These are phyloP conservation scores for Euzetes globulus DNA, from an alignment of 2,888 invertebrate species.

Conservation along the genomic window DNA sequence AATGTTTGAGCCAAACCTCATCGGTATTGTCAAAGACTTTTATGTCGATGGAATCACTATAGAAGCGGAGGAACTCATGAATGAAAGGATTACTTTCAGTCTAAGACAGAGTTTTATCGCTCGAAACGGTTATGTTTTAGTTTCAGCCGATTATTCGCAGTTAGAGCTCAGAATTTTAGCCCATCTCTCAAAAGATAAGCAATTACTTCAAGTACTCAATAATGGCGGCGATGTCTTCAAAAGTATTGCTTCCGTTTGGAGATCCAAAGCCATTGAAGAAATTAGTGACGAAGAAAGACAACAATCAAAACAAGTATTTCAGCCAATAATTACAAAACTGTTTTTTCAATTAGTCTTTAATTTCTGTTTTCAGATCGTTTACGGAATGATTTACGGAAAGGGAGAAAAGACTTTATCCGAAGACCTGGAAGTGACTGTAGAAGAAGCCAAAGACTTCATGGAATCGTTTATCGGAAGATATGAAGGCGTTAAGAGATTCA, in stretches of 20 bases:
- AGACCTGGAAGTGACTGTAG: constrained; percentile 65
- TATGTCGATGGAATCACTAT: constrained; percentile 49
- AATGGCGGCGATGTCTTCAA: constrained; percentile 67
- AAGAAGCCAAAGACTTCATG: constrained; percentile 62
- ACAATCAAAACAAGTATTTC: constrained; percentile 62
- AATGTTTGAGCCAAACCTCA: constrained; percentile 87
- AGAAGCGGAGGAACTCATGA: constrained; percentile 29
- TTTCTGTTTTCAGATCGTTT: constrained; percentile 66
- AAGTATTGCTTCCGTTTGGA: constrained; percentile 77
- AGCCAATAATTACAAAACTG: neutral
- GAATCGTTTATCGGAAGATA: constrained; percentile 67
- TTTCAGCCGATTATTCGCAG: constrained; percentile 95
- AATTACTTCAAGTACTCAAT: constrained; percentile 56
- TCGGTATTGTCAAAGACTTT: constrained; percentile 82
- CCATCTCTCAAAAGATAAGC: constrained; percentile 71
- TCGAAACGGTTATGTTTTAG: constrained; percentile 53
- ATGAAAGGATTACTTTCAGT: constrained; percentile 34
- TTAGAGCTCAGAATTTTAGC: constrained; percentile 87
- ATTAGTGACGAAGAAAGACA: constrained; percentile 71
- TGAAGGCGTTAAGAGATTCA: constrained; percentile 61
- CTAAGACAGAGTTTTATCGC: constrained; percentile 49
- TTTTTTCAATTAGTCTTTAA: constrained; percentile 3
- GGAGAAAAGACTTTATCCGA: constrained; percentile 72
- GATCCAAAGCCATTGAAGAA: constrained; percentile 57
- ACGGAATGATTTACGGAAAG: constrained; percentile 97